Evolutionary conservation across 1,140 invertebrate species (phyloP).

Genomic region (Holotrichia oblita): DNA sequence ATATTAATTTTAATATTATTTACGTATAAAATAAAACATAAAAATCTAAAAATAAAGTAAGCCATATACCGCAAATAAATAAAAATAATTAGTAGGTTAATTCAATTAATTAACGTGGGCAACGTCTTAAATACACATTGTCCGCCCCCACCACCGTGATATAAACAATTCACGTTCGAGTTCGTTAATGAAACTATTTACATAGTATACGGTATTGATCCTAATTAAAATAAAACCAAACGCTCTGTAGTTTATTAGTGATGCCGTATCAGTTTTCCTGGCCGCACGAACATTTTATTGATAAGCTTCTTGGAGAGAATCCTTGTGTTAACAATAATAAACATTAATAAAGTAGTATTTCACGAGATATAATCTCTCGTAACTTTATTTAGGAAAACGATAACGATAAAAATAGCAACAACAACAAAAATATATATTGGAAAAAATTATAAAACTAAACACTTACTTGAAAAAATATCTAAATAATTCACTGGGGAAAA

Average conservation of each 20-base stretch:
- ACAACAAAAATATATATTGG: background rate
- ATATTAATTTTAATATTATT: too few relatives aligned
- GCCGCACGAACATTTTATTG: background rate
- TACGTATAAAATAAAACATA: too few relatives aligned
- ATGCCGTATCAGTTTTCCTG: background rate
- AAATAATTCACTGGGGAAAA: background rate
- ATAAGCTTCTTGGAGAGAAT: slow-evolving; percentile 11
- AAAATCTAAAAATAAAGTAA: too few relatives aligned
- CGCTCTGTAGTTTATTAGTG: background rate
- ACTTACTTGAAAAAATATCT: slow-evolving; percentile 27
- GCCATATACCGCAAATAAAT: too few relatives aligned
- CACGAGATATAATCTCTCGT: background rate
- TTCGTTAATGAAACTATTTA: slow-evolving; percentile 28
- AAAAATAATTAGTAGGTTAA: background rate
- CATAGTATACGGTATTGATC: slow-evolving; percentile 6
- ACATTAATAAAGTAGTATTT: too few relatives aligned
- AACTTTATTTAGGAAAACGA: background rate
- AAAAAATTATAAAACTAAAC: slow-evolving; percentile 28
- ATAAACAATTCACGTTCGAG: background rate
- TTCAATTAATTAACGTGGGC: too few relatives aligned
- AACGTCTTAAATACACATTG: background rate
- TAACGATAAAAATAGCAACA: background rate
- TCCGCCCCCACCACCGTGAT: background rate
- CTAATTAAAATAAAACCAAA: slow-evolving; percentile 27
- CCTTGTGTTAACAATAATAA: background rate